These are phyloP conservation scores for Perithous albicinctus DNA, from an alignment of 2,888 invertebrate genomes.

Conservation along the genomic window DNA sequence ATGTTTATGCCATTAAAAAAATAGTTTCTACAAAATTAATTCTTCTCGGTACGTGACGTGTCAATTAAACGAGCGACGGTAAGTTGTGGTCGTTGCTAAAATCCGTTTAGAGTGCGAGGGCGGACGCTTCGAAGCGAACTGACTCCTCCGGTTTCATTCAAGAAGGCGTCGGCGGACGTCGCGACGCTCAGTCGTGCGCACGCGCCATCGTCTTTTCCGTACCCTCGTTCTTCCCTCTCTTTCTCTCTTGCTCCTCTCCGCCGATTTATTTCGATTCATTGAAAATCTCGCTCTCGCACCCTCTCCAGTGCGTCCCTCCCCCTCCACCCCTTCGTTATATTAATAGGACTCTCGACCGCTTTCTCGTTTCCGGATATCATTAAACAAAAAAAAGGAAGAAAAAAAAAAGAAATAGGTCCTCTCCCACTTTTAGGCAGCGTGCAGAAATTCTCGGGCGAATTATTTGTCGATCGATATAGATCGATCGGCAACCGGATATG, in stretches of 20 bases:
- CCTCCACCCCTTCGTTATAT: conserved; percentile 66
- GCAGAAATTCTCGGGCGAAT: background rate
- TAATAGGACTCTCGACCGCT: conserved; percentile 73
- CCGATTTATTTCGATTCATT: conserved; percentile 80
- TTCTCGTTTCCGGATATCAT: conserved; percentile 70
- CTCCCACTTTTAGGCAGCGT: background rate
- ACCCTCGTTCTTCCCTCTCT: conserved; percentile 45
- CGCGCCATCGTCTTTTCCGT: conserved; percentile 70
- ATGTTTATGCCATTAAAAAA: background rate
- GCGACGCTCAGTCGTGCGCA: conserved; percentile 71
- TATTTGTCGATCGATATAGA: background rate
- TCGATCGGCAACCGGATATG: conserved; percentile 9
- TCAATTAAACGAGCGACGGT: background rate
- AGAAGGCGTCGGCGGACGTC: conserved; percentile 79
- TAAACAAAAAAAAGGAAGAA: conserved; percentile 44
- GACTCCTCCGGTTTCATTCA: conserved; percentile 79
- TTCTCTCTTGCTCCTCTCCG: conserved; percentile 59
- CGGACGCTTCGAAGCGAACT: conserved; percentile 79
- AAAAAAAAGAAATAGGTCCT: conserved; percentile 5
- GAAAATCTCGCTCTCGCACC: conserved; percentile 69
- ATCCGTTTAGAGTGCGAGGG: conserved; percentile 74
- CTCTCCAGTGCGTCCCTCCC: background rate
- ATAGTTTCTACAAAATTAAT: background rate
- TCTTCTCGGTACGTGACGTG: background rate
- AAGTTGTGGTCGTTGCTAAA: conserved; percentile 32